Base-by-base conservation (phyloP, 2,113 vertebrate species). In the Erythrolamprus reginae region DNA sequence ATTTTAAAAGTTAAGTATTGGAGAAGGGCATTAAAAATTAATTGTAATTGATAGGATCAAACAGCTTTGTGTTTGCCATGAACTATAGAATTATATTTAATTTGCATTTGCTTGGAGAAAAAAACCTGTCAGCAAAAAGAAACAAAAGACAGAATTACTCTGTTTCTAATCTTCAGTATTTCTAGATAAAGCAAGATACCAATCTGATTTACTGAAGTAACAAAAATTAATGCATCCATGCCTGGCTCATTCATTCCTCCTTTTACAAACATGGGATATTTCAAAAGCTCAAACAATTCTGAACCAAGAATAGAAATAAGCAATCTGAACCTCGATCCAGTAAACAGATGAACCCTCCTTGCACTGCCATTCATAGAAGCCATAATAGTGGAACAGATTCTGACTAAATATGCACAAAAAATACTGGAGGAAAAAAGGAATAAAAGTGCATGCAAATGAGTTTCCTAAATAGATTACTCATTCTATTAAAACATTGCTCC, bases 401-500 rank as follows among this genome's bases (percentile, higher is more conserved):
- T 86, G 90, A 90, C 10, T 61, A 38, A 94, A 24, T 48, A 84
- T 12, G 89, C 19, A 10, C 42, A 38, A 84, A 84, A 91, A 82
- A n/a, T 84, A 89, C 28, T 19, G 77, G 88, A 87, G 2, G 53
- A 6, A 91, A 90, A 86, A 70, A 90, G 85, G 53, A 26, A 88
- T 84, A 93, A 93, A 86, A 0, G 92, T 86, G 61, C 85, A 86
- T 5, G 8, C 23, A 91, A 89, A 91, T 93, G 82, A 94, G 38
- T 94, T 93, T 28, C 56, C 28, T 89, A 84, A 88, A 89, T 3
- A 89, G 77, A 87, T 90, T 92, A 92, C 52, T 52, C 13, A 56
- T 82, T 77, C 89, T 92, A 94, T 94, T 28, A 89, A 93, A 92
- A 92, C 87, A 77, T 89, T 91, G 92, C 23, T 7, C 92, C 65